Evolutionary conservation across 2,113 vertebrate genomes (phyloP).

Genomic region (Pao palembangensis): DNA sequence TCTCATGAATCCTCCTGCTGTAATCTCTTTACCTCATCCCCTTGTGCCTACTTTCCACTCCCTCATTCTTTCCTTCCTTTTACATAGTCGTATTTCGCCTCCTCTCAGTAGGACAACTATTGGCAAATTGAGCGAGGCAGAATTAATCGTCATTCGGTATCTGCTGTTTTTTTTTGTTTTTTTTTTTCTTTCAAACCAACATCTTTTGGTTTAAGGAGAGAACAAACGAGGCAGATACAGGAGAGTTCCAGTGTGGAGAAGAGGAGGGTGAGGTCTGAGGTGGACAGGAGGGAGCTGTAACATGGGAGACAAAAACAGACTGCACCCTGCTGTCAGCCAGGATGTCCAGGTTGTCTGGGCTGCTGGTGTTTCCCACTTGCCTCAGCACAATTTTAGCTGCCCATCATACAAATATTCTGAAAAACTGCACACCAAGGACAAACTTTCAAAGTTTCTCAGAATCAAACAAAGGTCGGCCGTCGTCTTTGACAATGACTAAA

Average conservation of each 20-base stretch:
- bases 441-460: conserved; percentile 18
- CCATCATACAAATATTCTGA: conserved; percentile 3
- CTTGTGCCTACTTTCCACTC: neutral
- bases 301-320: conserved; percentile 20
- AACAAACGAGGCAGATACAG: neutral
- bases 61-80: neutral
- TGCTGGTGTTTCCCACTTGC: conserved; percentile 40
- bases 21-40: neutral
- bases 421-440: conserved; percentile 15
- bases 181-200: conserved; percentile 12
- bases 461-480: neutral
- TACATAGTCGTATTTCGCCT: neutral
- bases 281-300: neutral
- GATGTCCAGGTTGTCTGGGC: conserved; percentile 36
- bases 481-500: too few relatives aligned
- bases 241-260: neutral
- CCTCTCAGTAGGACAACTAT: conserved; percentile 52
- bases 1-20: neutral
- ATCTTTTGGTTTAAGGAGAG: conserved; percentile 23
- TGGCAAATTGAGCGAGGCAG: conserved; percentile 65
- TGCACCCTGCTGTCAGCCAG: conserved; percentile 39
- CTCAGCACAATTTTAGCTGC: conserved; percentile 40
- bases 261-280: neutral
- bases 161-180: conserved; percentile 52
- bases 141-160: conserved; percentile 73